Base-by-base conservation (phyloP, 1,140 invertebrate species). In the Ips nitidus region DNA sequence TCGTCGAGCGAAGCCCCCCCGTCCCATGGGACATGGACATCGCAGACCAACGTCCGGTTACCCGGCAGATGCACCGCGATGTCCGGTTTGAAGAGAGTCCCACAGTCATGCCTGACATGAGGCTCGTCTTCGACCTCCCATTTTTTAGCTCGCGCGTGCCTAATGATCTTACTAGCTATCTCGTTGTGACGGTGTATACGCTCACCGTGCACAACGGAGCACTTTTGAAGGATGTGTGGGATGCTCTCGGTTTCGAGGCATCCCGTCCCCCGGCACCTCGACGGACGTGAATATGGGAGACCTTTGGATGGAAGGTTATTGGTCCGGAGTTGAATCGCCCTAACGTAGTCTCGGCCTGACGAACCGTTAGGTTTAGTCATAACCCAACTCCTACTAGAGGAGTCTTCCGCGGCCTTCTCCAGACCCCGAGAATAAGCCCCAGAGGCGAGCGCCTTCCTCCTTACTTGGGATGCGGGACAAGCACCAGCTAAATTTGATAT, bases 171-270 rank as follows among this genome's bases (percentile, higher is more conserved):
- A 7, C 40, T 38, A 5, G 56, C 67, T 1, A 66, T 43, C 1
- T 63, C n/a, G 52, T 74, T 66, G 57, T 75, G 73, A 0, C 74
- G 42, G 1, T n/a, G 6, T 1, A 73, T 71, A 3, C 75, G 22
- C n/a, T 64, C 43, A 8, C 45, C 22, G 41, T 76, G 71, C 1
- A 60, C 59, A 5, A 64, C 40, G 1, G 69, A 63, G 43, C 74
- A 75, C 2, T 45, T 41, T 41, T 75, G 72, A 0, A 75, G 64
- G 3, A 74, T 67, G 41, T 75, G 74, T 1, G 59, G 70, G 0
- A 75, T 37, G 4, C 5, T 53, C 52, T 53, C 52, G 4, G 36
- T 53, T 36, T 22, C 36, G 6, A 8, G 4, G 43, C 43, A 45
- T 6, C 52, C 52, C 5, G 52, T 22, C 36, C 36, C 5, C 5